phyloP scores from a whole-genome alignment of 2,888 invertebrate species.

The Rhabditoides inermis region DNA sequence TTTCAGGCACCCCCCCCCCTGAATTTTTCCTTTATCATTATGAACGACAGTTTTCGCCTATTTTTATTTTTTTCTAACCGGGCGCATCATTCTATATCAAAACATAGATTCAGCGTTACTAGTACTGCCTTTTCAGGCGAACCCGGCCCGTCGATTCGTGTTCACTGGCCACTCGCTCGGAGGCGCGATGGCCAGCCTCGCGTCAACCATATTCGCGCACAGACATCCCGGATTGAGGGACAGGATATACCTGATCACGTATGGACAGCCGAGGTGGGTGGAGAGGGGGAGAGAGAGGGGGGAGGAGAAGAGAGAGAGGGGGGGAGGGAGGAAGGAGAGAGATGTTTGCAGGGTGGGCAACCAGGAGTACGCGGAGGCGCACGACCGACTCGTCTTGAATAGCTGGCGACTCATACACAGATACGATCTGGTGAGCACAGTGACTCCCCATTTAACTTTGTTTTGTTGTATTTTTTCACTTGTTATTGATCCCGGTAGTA shows the following conservation, averaged over 20 bases:
- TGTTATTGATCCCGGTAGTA: no score
- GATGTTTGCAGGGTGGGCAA: slow-evolving; percentile 36
- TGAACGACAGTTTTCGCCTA: not conserved
- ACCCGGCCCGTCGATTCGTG: slow-evolving; percentile 24
- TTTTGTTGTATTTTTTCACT: no score
- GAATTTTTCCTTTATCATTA: not conserved
- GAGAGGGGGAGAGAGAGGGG: not conserved
- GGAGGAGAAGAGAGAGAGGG: not conserved
- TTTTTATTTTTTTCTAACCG: not conserved
- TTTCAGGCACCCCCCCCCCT: not conserved
- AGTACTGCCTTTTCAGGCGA: slow-evolving; percentile 11
- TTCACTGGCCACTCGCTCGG: slow-evolving; percentile 48
- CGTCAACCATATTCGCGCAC: slow-evolving; percentile 34
- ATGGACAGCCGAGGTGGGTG: slow-evolving; percentile 36
- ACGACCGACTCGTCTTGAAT: slow-evolving; percentile 31
- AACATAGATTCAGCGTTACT: not conserved
- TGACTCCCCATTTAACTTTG: no score
- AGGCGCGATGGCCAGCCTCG: slow-evolving; percentile 44
- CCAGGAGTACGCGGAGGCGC: slow-evolving; percentile 34
- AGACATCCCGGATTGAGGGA: slow-evolving; percentile 16
- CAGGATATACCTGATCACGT: slow-evolving; percentile 31
- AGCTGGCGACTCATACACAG: slow-evolving; percentile 38
- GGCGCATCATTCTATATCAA: not conserved
- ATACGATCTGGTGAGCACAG: slow-evolving; percentile 31
- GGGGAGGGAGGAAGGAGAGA: not conserved